phyloP scores from a whole-genome alignment of 1,140 invertebrate genomes.

The Rhopalosiphum maidis region DNA sequence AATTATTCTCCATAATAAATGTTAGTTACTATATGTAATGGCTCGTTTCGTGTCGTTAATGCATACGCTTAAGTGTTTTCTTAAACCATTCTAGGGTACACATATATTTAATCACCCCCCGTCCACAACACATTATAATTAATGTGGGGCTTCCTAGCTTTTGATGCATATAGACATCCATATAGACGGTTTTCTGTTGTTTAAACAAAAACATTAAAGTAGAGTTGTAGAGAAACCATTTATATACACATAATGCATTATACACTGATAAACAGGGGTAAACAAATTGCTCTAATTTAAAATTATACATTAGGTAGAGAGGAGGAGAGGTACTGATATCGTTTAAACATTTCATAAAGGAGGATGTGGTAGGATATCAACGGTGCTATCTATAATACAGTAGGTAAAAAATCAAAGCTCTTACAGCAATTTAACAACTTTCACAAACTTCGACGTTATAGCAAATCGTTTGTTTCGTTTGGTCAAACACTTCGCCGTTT shows the following conservation, averaged over 20 bases:
- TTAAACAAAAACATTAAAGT: conserved; percentile 1
- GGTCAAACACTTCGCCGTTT: too few relatives aligned
- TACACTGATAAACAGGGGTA: not conserved
- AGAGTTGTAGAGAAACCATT: not conserved
- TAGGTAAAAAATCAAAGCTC: not conserved
- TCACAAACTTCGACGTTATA: too few relatives aligned
- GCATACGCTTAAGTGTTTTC: not conserved
- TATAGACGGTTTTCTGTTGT: not conserved
- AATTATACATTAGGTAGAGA: not conserved
- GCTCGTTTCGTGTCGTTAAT: not conserved
- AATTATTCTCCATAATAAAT: not conserved
- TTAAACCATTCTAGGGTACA: not conserved
- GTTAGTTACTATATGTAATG: not conserved
- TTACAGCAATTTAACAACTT: not conserved
- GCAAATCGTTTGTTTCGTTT: too few relatives aligned
- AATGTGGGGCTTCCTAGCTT: not conserved
- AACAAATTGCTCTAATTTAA: not conserved
- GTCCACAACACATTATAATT: not conserved
- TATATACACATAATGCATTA: not conserved
- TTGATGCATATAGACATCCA: not conserved
- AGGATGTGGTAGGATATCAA: too few relatives aligned
- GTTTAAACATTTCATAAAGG: too few relatives aligned
- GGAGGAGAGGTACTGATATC: too few relatives aligned
- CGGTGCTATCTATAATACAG: not conserved
- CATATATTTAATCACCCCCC: not conserved